Evolutionary conservation across 2,888 invertebrate species (phyloP), one percentile per base, ranked within the genome.

Genomic region (Catonia carolina): DNA sequence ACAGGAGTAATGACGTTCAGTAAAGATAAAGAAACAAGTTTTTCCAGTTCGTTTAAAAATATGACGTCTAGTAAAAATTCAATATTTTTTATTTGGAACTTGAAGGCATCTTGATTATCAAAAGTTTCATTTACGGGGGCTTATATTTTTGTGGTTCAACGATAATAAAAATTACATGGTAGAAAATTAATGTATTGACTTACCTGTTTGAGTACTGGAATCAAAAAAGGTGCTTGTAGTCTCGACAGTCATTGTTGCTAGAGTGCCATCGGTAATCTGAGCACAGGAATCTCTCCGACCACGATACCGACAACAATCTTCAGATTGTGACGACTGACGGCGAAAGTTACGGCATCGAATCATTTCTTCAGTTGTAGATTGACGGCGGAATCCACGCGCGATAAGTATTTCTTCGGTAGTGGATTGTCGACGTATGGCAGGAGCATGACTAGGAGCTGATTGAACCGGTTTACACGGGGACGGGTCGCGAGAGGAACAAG

Each of bases 361-460:
- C 89, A 92, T 92, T 73, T 93, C 93, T 69, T 93, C 92, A 0
- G 91, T 92, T 7, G 93, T 93, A 2, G 89, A 89, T 69, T 93
- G 92, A 12, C 92, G 79, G 1, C 93, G 80, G 71, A 93, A 93
- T 2, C 93, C 93, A 55, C 91, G 81, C 0, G 92, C 89, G 67
- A 92, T 92, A 37, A 93, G 74, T 67, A 93, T 93, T 73, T 93
- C 93, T 71, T 92, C 91, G 1, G 92, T 93, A 12, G 92, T 92
- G 23, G 91, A 91, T 74, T 92, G 92, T 58, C 92, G 78, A 58
- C 92, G 77, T 59, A 90, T 88, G 64, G 86, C 82, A 7, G 89
- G 88, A 36, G 86, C 77, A 66, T 84, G 79, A 15, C 60, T 61
- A 23, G 65, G 61, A 33, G 57, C 45, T 12, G 62, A 31, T 63